These are phyloP conservation scores for Parelbella ahira DNA, from an alignment of 2,888 invertebrate species.

Conservation along the genomic window DNA sequence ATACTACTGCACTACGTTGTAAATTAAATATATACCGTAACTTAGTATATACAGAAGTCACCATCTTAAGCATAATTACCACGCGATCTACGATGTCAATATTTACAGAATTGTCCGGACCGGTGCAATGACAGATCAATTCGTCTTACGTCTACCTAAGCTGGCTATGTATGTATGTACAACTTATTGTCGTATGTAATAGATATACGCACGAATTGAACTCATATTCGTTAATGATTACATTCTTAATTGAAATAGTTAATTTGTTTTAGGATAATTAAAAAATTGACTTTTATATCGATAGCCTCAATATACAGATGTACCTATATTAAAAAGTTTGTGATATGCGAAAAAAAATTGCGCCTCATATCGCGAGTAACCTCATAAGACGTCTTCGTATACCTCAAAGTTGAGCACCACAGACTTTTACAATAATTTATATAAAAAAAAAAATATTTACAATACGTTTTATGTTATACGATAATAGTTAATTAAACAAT, in stretches of 20 bases:
- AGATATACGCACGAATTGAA: conserved; percentile 9
- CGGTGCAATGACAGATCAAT: conserved; percentile 1
- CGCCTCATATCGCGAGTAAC: no score
- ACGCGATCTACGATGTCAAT: background rate
- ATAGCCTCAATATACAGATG: no score
- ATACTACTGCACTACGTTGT: no score
- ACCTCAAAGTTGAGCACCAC: conserved; percentile 14
- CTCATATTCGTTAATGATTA: no score
- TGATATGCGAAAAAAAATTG: no score
- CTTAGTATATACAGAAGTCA: conserved; percentile 19
- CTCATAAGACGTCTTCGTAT: no score
- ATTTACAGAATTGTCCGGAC: conserved; percentile 14
- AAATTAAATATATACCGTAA: background rate
- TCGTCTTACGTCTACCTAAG: background rate
- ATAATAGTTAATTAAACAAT: no score
- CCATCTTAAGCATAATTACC: no score
- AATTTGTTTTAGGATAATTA: background rate
- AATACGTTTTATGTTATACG: background rate
- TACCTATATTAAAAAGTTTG: no score
- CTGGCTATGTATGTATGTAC: conserved; percentile 1
- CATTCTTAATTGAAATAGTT: background rate
- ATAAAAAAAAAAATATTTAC: conserved; percentile 7
- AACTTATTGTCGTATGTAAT: background rate
- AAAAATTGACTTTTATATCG: no score
- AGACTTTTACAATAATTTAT: conserved; percentile 1